Evolutionary conservation across 2,888 invertebrate genomes (phyloP), one percentile per base, ranked within the genome.

Genomic region (Heliothis peltigera): DNA sequence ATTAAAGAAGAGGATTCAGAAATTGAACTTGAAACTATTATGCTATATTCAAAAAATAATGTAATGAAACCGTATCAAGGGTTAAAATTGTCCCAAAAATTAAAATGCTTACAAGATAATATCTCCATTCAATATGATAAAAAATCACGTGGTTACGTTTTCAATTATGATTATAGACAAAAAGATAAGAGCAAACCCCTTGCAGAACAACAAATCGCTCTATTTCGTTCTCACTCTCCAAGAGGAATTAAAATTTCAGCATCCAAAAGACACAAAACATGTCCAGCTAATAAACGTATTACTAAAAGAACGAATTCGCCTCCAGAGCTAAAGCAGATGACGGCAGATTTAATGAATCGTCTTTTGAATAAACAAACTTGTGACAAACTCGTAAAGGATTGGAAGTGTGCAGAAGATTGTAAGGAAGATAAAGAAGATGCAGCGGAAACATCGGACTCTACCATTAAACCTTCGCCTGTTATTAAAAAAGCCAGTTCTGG

Each of bases 1-100:
- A 39, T 39, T n/a, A 39, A 39, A 15, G 39, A 39, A 39, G 18
- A 65, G 42, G 10, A 47, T 7, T 4, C 10, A 18, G 28, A 46
- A 61, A 53, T 22, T 22, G 39, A 53, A 46, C 42, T 53, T 10
- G 28, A 77, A 57, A 71, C 77, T n/a, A 39, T 71, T 17, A 72
- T 32, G 47, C 46, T 72, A 17, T 72, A 52, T 48, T 55, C 71
- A 1, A 65, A 72, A 58, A 55, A 42, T 1, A 35, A 28, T 12
- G 39, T 47, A 1, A 0, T 4, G 0, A 47, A 25, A 4, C 19
- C 42, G 25, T 8, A 25, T 22, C 25, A 3, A 0, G 58, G 19
- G 15, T 46, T 49, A 0, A 53, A 57, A 51, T 7, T 49, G 7
- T 43, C 19, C 10, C 43, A 49, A 4, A 51, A 55, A 52, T 28